These are phyloP conservation scores for Agrotis segetum DNA, from an alignment of 2,888 invertebrate genomes.

Conservation along the genomic window DNA sequence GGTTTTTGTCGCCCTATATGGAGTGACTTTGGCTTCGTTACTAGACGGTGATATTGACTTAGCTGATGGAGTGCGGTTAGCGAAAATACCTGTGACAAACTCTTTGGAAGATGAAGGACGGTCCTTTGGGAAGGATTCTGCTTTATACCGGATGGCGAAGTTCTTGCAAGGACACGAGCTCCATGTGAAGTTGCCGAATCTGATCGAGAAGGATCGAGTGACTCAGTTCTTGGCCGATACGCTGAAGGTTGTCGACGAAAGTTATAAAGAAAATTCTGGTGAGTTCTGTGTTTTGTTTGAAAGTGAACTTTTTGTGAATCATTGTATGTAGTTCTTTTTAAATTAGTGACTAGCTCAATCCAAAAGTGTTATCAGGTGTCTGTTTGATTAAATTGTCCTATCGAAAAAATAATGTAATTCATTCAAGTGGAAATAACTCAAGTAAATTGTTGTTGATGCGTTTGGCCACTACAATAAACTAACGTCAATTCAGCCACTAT, in stretches of 20 bases:
- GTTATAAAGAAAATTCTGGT: constrained; percentile 88
- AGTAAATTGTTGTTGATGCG: background rate
- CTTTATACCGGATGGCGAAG: constrained; percentile 91
- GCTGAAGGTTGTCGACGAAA: constrained; percentile 87
- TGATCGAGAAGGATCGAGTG: constrained; percentile 93
- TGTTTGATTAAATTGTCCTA: background rate
- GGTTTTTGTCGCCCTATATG: constrained; percentile 69
- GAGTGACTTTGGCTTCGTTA: constrained; percentile 73
- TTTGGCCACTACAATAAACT: background rate
- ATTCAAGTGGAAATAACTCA: background rate
- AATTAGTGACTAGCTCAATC: background rate
- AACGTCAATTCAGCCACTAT: no score
- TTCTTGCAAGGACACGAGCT: constrained; percentile 94
- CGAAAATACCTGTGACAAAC: constrained; percentile 88
- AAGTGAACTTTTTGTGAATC: constrained; percentile 12
- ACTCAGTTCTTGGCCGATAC: constrained; percentile 91
- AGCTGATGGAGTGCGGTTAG: constrained; percentile 92
- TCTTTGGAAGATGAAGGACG: constrained; percentile 86
- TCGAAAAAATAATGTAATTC: background rate
- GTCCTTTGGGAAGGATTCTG: constrained; percentile 88
- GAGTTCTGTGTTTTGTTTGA: constrained; percentile 69
- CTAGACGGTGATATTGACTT: constrained; percentile 90
- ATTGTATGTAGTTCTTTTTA: background rate
- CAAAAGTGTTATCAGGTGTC: background rate
- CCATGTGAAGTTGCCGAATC: constrained; percentile 93